Conservation (phyloP, 1,140 invertebrate species). For the Calliopsis andreniformis region DNA sequence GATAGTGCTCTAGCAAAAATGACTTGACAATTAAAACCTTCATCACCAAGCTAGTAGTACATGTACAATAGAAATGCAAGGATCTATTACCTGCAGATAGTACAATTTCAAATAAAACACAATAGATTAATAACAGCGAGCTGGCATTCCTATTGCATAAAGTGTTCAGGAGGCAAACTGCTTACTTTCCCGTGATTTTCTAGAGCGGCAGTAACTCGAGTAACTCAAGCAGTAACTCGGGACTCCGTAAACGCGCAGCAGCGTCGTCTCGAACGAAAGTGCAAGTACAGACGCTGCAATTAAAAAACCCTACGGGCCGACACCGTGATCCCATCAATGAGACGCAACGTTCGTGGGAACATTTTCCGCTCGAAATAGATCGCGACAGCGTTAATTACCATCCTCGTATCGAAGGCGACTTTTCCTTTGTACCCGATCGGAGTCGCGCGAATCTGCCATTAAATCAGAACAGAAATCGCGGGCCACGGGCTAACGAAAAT, state of each 20-base stretch:
- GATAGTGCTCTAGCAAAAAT: too few relatives aligned
- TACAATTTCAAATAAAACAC: background rate
- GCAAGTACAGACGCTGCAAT: slow-evolving; percentile 26
- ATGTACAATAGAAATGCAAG: too few relatives aligned
- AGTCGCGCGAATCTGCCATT: background rate
- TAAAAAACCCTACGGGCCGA: slow-evolving; percentile 31
- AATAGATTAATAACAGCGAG: slow-evolving; percentile 11
- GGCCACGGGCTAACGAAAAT: slow-evolving; percentile 50
- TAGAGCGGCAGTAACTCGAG: slow-evolving; percentile 18
- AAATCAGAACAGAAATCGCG: slow-evolving; percentile 15
- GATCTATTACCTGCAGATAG: too few relatives aligned
- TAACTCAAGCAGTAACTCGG: slow-evolving; percentile 39
- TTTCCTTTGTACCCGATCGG: slow-evolving; percentile 10
- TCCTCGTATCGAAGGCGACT: slow-evolving; percentile 31
- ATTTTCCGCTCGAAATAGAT: slow-evolving; percentile 27
- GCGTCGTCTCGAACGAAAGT: slow-evolving; percentile 26
- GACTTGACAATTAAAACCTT: too few relatives aligned
- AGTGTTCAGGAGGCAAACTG: background rate
- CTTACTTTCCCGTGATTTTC: slow-evolving; percentile 28
- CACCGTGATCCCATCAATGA: slow-evolving; percentile 3
- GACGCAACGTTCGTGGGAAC: slow-evolving; percentile 34
- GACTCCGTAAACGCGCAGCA: slow-evolving; percentile 20
- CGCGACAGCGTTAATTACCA: slow-evolving; percentile 40
- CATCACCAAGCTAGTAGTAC: too few relatives aligned
- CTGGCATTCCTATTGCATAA: background rate